Conservation (phyloP, 2,888 invertebrate species). For the Chrysodeixis includens region DNA sequence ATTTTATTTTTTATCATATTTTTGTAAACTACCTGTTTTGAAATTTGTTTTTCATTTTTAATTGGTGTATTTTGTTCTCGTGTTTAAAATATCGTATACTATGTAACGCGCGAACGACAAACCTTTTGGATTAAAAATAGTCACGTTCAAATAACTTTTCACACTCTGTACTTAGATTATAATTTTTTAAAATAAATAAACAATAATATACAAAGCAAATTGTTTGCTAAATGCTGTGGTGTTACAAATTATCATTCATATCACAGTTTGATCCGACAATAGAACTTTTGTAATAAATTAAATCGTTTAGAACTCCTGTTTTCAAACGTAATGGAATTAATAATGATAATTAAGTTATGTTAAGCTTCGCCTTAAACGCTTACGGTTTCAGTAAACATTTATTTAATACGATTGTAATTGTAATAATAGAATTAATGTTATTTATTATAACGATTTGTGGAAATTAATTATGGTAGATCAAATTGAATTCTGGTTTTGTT, state of each 20-base stretch:
- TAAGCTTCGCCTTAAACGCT: conserved; percentile 50
- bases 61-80: no score
- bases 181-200: not conserved
- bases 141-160: no score
- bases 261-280: conserved; percentile 55
- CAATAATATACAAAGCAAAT: not conserved
- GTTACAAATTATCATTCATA: conserved; percentile 54
- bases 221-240: conserved; percentile 31
- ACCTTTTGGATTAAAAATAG: no score
- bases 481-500: not conserved
- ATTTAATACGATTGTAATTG: not conserved
- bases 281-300: conserved; percentile 66
- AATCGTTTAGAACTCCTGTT: conserved; percentile 68
- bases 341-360: conserved; percentile 76
- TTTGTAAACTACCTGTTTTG: no score
- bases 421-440: not conserved
- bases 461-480: not conserved
- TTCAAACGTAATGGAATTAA: conserved; percentile 71
- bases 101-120: no score
- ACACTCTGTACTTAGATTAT: no score
- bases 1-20: no score
- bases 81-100: no score
- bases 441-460: not conserved
- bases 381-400: not conserved
- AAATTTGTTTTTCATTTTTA: no score